These are phyloP conservation scores for Pyrgilauda ruficollis DNA, from an alignment of 2,113 vertebrate species.

Conservation along the genomic window DNA sequence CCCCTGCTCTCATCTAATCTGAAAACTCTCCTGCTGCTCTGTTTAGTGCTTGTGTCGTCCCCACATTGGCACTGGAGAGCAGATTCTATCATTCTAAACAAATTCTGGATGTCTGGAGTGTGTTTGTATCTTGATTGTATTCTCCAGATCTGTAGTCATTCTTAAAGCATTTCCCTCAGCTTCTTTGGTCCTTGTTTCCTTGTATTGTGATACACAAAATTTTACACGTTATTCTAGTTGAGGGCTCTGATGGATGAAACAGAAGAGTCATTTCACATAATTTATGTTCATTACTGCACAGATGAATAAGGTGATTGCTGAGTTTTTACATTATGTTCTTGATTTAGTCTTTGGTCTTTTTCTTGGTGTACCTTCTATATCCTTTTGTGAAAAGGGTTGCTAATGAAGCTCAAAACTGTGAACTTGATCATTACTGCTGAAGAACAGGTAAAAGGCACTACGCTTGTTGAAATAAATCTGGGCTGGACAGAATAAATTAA, in stretches of 20 bases:
- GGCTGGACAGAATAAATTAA: neutral
- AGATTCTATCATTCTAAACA: neutral
- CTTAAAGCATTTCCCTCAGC: neutral
- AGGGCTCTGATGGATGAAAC: neutral
- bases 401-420: neutral
- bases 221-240: neutral
- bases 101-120: neutral
- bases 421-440: neutral
- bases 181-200: neutral
- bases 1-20: neutral
- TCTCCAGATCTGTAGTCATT: neutral
- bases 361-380: neutral
- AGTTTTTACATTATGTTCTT: neutral
- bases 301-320: neutral
- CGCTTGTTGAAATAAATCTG: neutral
- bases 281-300: neutral
- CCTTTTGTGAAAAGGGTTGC: neutral
- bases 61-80: neutral
- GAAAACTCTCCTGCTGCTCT: neutral
- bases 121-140: neutral
- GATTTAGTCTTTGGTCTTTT: neutral
- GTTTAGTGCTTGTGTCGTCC: neutral
- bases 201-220: neutral
- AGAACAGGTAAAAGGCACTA: neutral
- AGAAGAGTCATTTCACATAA: neutral